A percentile compares a stretch with the other conserved stretches of the same genome.
phyloP scores from a whole-genome alignment of 2,113 vertebrate species.

The Nanorana parkeri region DNA sequence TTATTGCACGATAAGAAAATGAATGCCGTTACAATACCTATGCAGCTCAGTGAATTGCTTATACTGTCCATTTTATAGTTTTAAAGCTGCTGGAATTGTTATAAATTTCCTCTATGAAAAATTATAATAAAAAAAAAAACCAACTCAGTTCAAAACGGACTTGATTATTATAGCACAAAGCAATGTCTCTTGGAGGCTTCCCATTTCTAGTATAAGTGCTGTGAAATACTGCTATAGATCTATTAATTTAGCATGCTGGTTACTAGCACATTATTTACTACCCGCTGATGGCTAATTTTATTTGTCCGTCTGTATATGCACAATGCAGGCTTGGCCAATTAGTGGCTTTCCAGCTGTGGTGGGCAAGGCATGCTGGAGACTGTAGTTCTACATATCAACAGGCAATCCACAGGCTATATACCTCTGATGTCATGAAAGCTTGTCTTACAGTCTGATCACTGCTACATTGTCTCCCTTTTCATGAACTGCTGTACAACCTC shows the following conservation, averaged over 20 bases:
- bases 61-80: too few species aligned
- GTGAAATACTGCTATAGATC: not conserved
- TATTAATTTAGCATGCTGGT: not conserved
- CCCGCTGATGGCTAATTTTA: not conserved
- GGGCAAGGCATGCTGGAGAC: not conserved
- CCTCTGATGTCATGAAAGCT: not conserved
- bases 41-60: too few species aligned
- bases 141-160: too few species aligned
- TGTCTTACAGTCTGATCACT: constrained; percentile 22
- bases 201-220: not conserved
- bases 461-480: constrained; percentile 25
- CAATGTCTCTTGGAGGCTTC: not conserved
- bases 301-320: not conserved
- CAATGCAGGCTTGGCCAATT: not conserved
- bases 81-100: too few species aligned
- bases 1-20: too few species aligned
- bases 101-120: too few species aligned
- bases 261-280: not conserved
- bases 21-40: too few species aligned
- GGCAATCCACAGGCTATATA: constrained; percentile 13
- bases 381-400: constrained; percentile 13
- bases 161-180: too few species aligned
- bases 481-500: constrained; percentile 14
- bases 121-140: too few species aligned
- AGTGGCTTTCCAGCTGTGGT: not conserved